Evolutionary conservation across 2,888 invertebrate species (phyloP), one percentile per base, ranked within the genome.

Genomic region (Morpho deidamia): DNA sequence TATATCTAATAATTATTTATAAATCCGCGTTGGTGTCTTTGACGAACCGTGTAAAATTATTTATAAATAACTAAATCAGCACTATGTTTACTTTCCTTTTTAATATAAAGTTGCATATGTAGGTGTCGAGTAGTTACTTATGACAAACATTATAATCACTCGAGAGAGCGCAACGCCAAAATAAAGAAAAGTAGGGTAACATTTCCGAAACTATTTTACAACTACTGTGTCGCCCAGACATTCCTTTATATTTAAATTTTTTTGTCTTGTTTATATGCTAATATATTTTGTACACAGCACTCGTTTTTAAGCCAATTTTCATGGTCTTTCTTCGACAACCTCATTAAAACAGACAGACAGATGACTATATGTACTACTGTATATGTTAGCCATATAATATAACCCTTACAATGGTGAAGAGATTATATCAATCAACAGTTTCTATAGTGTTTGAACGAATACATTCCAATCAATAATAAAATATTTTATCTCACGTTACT

Each of bases 221-320:
- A 14, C 43, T 47, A 44, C 51, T 48, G 41, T 48, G 55, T 53
- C 43, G 51, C 51, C 55, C 54, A 58, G 58, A 61, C 54, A 34
- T 37, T 47, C 45, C 53, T 49, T 55, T 58, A 56, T 55, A 44
- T 58, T 53, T 60, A 49, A 59, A 59, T 23, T 23, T 53, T 58
- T 51, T 55, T 60, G 58, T 60, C 53, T 67, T 53, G 62, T 68
- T 65, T 63, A 66, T 66, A 67, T 67, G 65, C 56, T 60, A 65
- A 68, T 64, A 56, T 61, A 58, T 66, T 71, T 69, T 59, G 63
- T 61, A 47, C 63, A 54, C 72, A 77, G 74, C 72, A 63, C 67
- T 54, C 65, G 74, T 76, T 76, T 79, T 68, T 63, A 66, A 78
- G 69, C 58, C 71, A 74, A 81, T 78, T 80, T 78, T 72, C 76